Percentiles rank a stretch among this genome's conserved stretches.
phyloP scores from a whole-genome alignment of 2,888 invertebrate genomes.

The Tetranychus truncatus region DNA sequence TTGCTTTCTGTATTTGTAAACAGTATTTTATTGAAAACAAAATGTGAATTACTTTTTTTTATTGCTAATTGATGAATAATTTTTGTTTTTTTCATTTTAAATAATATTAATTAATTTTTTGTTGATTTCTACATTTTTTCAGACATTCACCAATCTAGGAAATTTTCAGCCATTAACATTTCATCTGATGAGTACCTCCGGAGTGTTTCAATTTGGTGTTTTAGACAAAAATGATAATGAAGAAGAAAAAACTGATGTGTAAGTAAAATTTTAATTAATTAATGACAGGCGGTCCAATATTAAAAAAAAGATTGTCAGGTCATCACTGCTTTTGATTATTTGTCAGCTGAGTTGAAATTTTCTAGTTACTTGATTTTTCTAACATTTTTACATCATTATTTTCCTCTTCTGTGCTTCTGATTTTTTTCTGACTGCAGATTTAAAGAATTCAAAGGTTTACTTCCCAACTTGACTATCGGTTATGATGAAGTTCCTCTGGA shows the following conservation, averaged over 20 bases:
- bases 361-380: neutral
- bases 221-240: neutral
- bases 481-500: slow-evolving; percentile 24
- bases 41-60: no score
- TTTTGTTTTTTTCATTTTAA: no score
- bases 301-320: no score
- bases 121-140: no score
- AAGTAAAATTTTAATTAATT: neutral
- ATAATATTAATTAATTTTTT: no score
- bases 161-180: no score
- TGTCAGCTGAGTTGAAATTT: neutral
- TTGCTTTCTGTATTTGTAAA: no score
- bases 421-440: neutral
- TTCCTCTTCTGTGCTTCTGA: neutral
- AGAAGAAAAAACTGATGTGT: neutral
- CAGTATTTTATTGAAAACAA: no score
- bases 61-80: no score
- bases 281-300: no score
- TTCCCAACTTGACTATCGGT: slow-evolving; percentile 8
- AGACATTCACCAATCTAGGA: no score
- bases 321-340: neutral
- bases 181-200: neutral
- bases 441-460: neutral
- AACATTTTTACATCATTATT: neutral
- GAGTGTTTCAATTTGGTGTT: neutral